Evolutionary conservation across 2,888 invertebrate genomes (phyloP), one percentile per base, ranked within the genome.

Genomic region (Dryobota labecula): DNA sequence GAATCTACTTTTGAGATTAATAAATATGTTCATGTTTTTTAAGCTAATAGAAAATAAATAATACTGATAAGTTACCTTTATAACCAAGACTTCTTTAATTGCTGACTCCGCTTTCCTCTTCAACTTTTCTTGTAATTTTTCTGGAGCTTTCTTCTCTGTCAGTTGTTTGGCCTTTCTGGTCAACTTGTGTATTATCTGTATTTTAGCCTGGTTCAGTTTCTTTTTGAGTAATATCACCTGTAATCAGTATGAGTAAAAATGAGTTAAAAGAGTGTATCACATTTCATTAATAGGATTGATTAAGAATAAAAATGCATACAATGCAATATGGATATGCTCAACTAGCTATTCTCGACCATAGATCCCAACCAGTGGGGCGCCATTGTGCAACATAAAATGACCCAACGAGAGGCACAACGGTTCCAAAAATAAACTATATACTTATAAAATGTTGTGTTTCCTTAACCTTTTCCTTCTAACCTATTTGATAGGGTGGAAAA

Each of bases 111-210:
- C 94, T 86, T 96, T 95, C 43, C 92, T 90, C 70, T 91, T 94
- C 0, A 92, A 78, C 68, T 96, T 96, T 20, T 90, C 92, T 80
- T 94, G 92, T 0, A 94, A 70, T 53, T 90, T 83, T 41, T 95
- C 94, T 0, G 95, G 93, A 57, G 86, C 83, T 79, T 94, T 95
- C 84, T 94, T 95, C 65, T 92, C 93, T 0, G 88, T 82, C 5
- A 95, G 83, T 24, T 92, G 92, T 83, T 95, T 95, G 0, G 95
- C 95, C 80, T 94, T 95, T 57, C 96, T 90, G 1, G 95, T 96
- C 4, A 96, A 87, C 78, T 96, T 96, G 73, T 95, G 94, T 80
- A 96, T 95, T 2, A 91, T 87, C 67, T 96, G 95, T 78, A 90
- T 92, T 85, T 92, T 94, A 0, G 96, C 95, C 85, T 95, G 95